Base-by-base conservation (phyloP, 2,113 vertebrate species). In the Ameiurus melas region DNA sequence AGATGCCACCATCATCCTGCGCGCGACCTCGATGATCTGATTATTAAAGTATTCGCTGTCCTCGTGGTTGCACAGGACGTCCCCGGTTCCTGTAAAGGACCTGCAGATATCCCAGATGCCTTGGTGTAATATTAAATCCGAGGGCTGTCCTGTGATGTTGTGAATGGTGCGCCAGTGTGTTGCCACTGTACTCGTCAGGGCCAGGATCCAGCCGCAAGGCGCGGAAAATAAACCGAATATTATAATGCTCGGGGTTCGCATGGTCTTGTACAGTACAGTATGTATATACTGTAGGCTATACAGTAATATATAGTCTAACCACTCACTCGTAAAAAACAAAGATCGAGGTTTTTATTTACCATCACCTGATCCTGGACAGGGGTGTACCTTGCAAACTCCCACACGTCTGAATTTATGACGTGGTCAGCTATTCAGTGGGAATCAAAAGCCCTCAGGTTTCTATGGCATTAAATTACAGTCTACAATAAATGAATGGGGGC, bases 21-120 rank as follows among this genome's bases (percentile, higher is more conserved):
- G 95, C 0, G 97, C 97, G 0, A 92, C 90, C 0, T 7, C 53
- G 89, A 99, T 96, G 0, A 96, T 92, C 71, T 93, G 12, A 19
- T 95, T 85, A 0, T 13, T 0, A 16, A 97, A 97, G 92, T 99
- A 99, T 0, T 30, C 8, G 20, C 62, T 17, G 85, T 94, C 84
- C 0, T 0, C 87, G 53, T 93, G 92, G 22, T 89, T 90, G 20
- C 97, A 99, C 1, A 1, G 2, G 13, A 90, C 84, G 0, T 89
- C 39, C 0, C 90, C 87, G 19, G 16, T 90, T 36, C 92, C 93
- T 25, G 94, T 90, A 27, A 5, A 90, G 87, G 94, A 93, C 0
- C 73, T 60, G 90, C 98, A 99, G 2, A 96, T 94, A 91, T 98
- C 96, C 96, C 96, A 99, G 90, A 99, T 96, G 86, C 98, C 98